Evolutionary conservation across 2,113 vertebrate species (phyloP), one percentile per base, ranked within the genome.

Genomic region (Cettia cetti): DNA sequence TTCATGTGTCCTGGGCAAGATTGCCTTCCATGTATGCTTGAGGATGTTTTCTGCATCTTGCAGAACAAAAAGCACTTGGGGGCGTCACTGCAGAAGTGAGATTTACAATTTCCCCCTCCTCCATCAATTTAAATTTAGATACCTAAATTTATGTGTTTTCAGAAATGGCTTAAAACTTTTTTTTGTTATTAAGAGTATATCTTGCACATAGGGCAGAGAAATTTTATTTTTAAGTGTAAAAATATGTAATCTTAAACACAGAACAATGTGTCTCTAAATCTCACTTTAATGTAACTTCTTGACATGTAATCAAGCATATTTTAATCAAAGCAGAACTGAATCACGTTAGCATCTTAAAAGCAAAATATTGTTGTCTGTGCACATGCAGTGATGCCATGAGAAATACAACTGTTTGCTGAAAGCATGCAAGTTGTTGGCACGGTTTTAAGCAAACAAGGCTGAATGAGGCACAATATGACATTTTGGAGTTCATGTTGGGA

Each of bases 401-500:
- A 86, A 94, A 56, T 80, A 80, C 68, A 94, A 76, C 85, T 86
- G 85, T 95, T 91, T 94, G 90, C 82, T 93, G 90, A 80, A 86
- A 94, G 79, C 85, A 82, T 0, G 1, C 87, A 95, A 92, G 79
- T 96, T 97, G 94, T 80, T 96, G 95, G 93, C 94, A 95, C 0
- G 0, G 28, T 86, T 94, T 96, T 92, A 76, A 90, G 59, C 42
- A 89, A 77, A 60, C 59, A 82, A 60, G 88, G 69, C 81, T 94
- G 81, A 94, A 74, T 79, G 86, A 94, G 72, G 88, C 86, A 82
- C 76, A 89, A 78, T 82, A 79, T 97, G 95, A 94, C 89, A 94
- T 95, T 92, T 64, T 86, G 78, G 88, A 94, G 92, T 96, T 97
- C 93, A 83, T 86, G 88, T 96, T 94, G 82, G 79, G 90, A 82